Base-by-base conservation (phyloP, 2,797 vertebrate species). In the Scleropages formosus region DNA sequence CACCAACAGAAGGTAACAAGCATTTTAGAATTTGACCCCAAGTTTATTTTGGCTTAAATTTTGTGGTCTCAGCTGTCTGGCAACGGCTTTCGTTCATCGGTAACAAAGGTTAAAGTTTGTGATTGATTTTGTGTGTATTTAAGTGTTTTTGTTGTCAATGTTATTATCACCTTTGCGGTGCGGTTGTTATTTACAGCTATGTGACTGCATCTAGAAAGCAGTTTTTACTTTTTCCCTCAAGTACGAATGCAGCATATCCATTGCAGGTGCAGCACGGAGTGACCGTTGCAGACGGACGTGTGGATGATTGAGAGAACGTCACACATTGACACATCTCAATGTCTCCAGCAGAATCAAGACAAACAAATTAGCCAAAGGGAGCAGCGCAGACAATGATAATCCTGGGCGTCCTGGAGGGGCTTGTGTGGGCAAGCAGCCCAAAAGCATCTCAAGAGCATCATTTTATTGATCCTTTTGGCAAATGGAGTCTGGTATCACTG, bases 401-500 rank as follows among this genome's bases (percentile, higher is more conserved):
- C 15, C 8, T 24, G 16, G 16, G 13, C 12, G 22, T 27, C 13
- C 22, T 56, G 67, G 46, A 46, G 22, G 47, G 20, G 8, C 31
- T 0, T 13, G 22, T 27, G 47, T 70, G 68, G 31, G 68, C 68
- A 31, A 11, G 9, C 20, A 56, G 49, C 68, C 68, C 0, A 24
- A 56, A 70, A 56, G 7, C 68, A 15, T 70, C 66, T 68, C 46
- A 18, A 68, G 47, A 56, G 70, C 53, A 70, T 70, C 53, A 47
- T 68, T 70, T 70, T 56, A 70, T 70, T 70, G 68, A 70, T 70
- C 68, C 26, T 31, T 56, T 18, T 39, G 31, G 31, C 2, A 39
- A 39, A 39, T 39, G 31, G 31, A 39, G 31, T 39, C 31, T 39
- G 31, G 31, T 39, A 39, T 31, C 6, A 6, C 31, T 31, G 39